phyloP scores from a whole-genome alignment of 2,113 vertebrate species.

The Coryphaenoides rupestris region DNA sequence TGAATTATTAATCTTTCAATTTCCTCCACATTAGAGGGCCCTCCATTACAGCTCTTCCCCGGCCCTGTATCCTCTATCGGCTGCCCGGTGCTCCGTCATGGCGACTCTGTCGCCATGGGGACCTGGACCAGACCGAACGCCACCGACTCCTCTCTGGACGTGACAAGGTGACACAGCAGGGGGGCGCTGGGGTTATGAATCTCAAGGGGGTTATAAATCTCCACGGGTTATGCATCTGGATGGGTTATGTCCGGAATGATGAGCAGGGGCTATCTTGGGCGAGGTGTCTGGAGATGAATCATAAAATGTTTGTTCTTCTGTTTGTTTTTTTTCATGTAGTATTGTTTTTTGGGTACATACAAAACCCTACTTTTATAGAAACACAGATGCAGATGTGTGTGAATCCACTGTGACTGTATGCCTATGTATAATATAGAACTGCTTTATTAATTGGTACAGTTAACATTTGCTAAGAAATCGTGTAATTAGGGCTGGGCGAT shows the following conservation, averaged over 20 bases:
- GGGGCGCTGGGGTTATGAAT: conserved; percentile 51
- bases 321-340: conserved; percentile 3
- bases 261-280: conserved; percentile 38
- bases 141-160: conserved; percentile 42
- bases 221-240: conserved; percentile 32
- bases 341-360: not conserved
- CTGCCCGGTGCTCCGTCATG: conserved; percentile 57
- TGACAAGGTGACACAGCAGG: conserved; percentile 58
- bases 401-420: not conserved
- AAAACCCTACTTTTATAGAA: not conserved
- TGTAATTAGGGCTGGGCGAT: too few relatives aligned
- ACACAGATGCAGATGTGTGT: not conserved
- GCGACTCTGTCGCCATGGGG: conserved; percentile 56
- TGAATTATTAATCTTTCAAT: conserved; percentile 99
- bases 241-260: conserved; percentile 45
- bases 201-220: conserved; percentile 47
- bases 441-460: too few relatives aligned
- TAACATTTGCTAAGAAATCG: too few relatives aligned
- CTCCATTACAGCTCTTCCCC: conserved; percentile 75
- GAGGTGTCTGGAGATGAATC: conserved; percentile 40
- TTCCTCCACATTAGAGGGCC: conserved; percentile 82
- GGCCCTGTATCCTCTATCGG: conserved; percentile 63
- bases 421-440: too few relatives aligned
- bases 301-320: conserved; percentile 1
- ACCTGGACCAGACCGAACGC: conserved; percentile 40